phyloP scores from a whole-genome alignment of 2,797 vertebrate species.

The Dromococcyx pavoninus region DNA sequence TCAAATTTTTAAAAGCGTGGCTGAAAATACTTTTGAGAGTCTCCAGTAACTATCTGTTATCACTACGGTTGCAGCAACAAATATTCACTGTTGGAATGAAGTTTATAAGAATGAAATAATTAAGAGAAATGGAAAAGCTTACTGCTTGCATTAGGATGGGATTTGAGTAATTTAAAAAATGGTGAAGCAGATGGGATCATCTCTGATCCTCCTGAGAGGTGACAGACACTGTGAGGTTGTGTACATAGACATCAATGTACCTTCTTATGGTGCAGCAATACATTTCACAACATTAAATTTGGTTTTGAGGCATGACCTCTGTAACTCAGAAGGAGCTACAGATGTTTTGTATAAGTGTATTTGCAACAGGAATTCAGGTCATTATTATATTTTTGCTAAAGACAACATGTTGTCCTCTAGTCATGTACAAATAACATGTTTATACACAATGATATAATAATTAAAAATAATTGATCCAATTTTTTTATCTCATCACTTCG shows the following conservation, averaged over 20 bases:
- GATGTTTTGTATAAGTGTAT: not conserved
- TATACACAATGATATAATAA: not conserved
- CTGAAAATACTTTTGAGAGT: not conserved
- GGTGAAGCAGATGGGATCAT: not conserved
- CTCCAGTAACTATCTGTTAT: slow-evolving; percentile 22
- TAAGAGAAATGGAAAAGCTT: slow-evolving; percentile 34
- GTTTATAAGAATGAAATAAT: slow-evolving; percentile 31
- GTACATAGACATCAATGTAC: not conserved
- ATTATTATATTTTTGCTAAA: not conserved
- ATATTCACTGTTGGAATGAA: slow-evolving; percentile 14
- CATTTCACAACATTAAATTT: not conserved
- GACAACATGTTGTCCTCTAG: not conserved
- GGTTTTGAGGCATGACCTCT: not conserved
- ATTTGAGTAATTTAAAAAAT: slow-evolving; percentile 7
- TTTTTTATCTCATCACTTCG: not conserved
- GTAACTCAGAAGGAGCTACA: not conserved
- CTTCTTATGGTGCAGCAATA: not conserved
- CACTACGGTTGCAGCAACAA: slow-evolving; percentile 50
- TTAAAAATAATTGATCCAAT: not conserved
- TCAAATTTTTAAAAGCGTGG: not conserved
- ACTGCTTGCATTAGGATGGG: not conserved
- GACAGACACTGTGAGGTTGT: not conserved
- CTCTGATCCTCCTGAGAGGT: not conserved
- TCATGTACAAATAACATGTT: not conserved
- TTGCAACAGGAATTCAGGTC: not conserved